Percentiles rank a stretch among this genome's conserved stretches.
Evolutionary conservation across 2,113 vertebrate genomes (phyloP).

Genomic region (Mormyrus iriodes): DNA sequence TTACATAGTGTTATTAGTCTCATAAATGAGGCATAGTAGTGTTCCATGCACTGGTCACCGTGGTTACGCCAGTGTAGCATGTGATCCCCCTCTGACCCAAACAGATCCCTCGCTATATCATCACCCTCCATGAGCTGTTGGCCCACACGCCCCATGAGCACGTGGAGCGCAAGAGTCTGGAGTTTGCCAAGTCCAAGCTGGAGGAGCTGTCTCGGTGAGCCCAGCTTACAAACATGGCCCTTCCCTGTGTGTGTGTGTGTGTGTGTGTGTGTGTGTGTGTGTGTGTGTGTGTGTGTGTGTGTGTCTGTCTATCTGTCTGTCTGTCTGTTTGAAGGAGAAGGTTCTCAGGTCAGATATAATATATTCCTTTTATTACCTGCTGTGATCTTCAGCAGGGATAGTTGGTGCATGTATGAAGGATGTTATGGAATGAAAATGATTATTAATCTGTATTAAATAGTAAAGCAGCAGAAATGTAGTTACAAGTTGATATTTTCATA

Average conservation of each 20-base stretch:
- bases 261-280: background rate
- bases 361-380: background rate
- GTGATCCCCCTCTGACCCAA: background rate
- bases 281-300: background rate
- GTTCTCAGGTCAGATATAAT: background rate
- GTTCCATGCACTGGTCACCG: background rate
- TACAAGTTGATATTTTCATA: background rate
- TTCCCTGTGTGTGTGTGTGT: no score
- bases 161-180: constrained; percentile 91
- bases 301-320: no score
- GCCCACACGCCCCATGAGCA: constrained; percentile 96
- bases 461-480: background rate
- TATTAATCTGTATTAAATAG: background rate
- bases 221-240: no score
- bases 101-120: constrained; percentile 96
- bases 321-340: background rate
- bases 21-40: background rate
- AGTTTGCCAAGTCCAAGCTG: constrained; percentile 95
- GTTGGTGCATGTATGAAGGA: background rate
- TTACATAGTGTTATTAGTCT: no score
- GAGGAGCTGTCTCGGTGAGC: constrained; percentile 89
- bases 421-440: background rate
- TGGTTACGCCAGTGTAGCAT: background rate
- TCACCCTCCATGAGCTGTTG: constrained; percentile 91
- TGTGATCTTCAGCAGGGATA: background rate